Base-by-base conservation (phyloP, 2,113 vertebrate species). In the Rhinolophus ferrumequinum region DNA sequence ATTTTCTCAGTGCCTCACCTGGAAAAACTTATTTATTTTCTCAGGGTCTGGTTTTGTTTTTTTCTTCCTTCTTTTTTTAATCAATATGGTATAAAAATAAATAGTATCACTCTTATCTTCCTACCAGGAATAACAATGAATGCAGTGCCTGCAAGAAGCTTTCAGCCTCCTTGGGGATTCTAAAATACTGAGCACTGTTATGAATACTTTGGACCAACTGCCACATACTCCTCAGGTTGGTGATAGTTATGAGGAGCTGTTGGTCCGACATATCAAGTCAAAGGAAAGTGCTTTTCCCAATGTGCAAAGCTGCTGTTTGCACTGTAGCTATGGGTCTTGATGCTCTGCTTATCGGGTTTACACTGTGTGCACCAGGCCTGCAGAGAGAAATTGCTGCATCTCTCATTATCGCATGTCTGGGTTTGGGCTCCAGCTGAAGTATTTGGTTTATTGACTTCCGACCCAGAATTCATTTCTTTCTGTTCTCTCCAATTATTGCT, bases 361-460 rank as follows among this genome's bases (percentile, higher is more conserved):
- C 94, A 96, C 97, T 96, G 94, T 89, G 97, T 97, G 96, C 96
- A 92, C 95, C 82, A 38, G 33, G 22, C 82, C 79, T 91, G 96
- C 77, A 91, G 47, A 97, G 87, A 95, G 93, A 97, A 96, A 97
- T 95, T 81, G 83, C 79, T 72, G 62, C 8, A 95, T 82, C 75
- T 96, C 97, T 98, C 94, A 96, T 97, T 96, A 97, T 92, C 0
- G 0, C 0, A 0, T 26, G 64, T 93, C 76, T 92, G 92, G 96
- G 84, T 95, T 85, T 93, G 90, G 60, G 67, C 72, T 83, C 60
- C 80, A 72, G 54, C 86, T 28, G 58, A 93, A 97, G 90, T 95
- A 82, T 96, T 93, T 97, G 93, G 86, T 98, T 98, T 97, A 80
- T 97, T 98, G 98, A 97, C 81, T 97, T 97, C 62, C 69, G 66